phyloP scores from a whole-genome alignment of 1,140 invertebrate genomes.

The Bombus superbus region DNA sequence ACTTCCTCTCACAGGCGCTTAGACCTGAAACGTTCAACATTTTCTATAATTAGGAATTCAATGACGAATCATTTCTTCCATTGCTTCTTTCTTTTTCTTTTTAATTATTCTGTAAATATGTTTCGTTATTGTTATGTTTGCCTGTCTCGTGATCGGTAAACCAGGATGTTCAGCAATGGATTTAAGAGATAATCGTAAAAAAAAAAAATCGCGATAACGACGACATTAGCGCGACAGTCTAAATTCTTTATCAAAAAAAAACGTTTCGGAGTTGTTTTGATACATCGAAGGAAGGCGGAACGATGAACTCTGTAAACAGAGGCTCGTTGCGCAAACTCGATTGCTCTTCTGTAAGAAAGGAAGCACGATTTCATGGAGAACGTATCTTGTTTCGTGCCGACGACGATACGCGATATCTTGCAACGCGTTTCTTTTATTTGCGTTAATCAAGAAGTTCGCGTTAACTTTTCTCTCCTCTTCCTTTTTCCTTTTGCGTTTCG shows the following conservation, averaged over 20 bases:
- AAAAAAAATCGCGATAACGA: neutral
- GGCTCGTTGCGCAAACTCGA: neutral
- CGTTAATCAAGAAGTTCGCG: neutral
- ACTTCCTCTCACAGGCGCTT: slow-evolving; percentile 94
- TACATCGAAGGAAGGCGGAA: neutral
- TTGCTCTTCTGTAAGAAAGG: neutral
- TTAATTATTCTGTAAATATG: neutral
- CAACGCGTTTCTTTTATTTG: neutral
- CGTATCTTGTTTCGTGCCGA: neutral
- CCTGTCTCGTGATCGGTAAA: neutral
- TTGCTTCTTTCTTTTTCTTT: too few relatives aligned
- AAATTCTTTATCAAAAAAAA: neutral
- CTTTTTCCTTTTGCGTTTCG: neutral
- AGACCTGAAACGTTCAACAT: slow-evolving; percentile 87
- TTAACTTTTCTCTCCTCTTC: neutral
- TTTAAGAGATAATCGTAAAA: neutral
- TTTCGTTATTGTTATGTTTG: neutral
- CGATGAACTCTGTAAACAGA: slow-evolving; percentile 14
- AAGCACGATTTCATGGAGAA: neutral
- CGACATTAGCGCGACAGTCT: slow-evolving; percentile 29
- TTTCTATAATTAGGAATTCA: slow-evolving; percentile 36
- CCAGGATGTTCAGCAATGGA: neutral
- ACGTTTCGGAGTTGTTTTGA: slow-evolving; percentile 21
- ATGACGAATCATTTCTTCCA: neutral
- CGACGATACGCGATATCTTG: neutral